A percentile compares a stretch with the other conserved stretches of the same genome.
phyloP scores from a whole-genome alignment of 2,888 invertebrate species.

The Acrobasis repandana region DNA sequence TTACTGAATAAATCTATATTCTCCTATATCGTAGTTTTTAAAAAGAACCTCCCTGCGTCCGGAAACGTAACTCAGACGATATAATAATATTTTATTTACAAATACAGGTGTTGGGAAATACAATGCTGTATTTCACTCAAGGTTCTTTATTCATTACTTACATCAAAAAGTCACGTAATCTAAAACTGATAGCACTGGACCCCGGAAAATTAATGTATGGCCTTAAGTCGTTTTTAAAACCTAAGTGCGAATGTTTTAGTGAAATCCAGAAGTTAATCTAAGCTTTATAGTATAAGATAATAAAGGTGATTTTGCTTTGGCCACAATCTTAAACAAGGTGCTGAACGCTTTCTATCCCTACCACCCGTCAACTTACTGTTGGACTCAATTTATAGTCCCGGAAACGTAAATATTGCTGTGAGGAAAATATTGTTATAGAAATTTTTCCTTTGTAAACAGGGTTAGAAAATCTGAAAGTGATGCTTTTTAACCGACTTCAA shows the following conservation, averaged over 20 bases:
- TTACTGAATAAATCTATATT: no score
- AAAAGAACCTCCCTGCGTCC: no score
- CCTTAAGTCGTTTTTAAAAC: slow-evolving; percentile 8
- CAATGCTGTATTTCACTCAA: no score
- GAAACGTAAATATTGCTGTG: background rate
- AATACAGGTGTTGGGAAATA: no score
- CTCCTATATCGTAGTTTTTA: no score
- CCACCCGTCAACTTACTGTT: slow-evolving; percentile 17
- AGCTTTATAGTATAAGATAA: background rate
- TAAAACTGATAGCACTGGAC: no score
- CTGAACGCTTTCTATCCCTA: slow-evolving; percentile 13
- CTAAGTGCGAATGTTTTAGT: slow-evolving; percentile 4
- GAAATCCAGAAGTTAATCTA: background rate
- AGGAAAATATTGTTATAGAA: slow-evolving; percentile 1
- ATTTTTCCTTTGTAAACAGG: background rate
- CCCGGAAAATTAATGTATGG: no score
- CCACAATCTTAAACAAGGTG: background rate
- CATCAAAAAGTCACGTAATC: no score
- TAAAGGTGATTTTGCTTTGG: background rate
- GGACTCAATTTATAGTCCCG: slow-evolving; percentile 17
- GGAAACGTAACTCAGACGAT: no score
- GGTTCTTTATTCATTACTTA: no score
- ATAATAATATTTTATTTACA: no score
- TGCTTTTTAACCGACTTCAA: background rate
- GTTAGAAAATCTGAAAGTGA: background rate